Evolutionary conservation across 2,797 vertebrate genomes (phyloP), one percentile per base, ranked within the genome.

Genomic region (Zonotrichia albicollis): DNA sequence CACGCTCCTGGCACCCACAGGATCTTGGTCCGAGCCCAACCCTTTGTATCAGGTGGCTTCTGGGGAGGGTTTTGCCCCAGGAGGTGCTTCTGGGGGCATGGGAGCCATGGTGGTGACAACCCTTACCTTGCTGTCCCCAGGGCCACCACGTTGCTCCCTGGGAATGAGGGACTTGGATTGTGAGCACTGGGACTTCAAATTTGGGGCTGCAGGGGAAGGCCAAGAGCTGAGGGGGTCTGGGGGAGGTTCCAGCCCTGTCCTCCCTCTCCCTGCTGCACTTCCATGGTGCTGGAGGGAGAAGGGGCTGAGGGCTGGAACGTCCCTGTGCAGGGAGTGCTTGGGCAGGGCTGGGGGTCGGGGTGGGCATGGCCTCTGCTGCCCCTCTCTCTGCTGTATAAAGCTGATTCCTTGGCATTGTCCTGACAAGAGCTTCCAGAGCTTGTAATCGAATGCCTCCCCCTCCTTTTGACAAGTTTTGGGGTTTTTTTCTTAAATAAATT

Each of bases 401-500:
- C 93, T 91, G 79, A 87, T 87, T 79, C 87, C 78, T 87, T 89
- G 53, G 13, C 17, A 27, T 94, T 95, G 84, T 95, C 92, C 84
- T 6, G 95, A 96, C 96, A 46, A 94, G 84, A 97, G 97, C 97
- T 97, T 97, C 95, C 90, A 87, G 96, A 97, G 97, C 97, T 97
- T 97, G 91, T 97, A 95, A 96, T 46, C 84, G 22, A 94, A 94
- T 91, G 96, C 72, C 76, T 93, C 43, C 78, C 91, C 91, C 72
- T 36, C 84, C 72, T 81, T 95, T 92, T 45, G 43, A 93, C 66
- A 60, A 94, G 70, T 95, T 93, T 67, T 61, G 54, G 58, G 16
- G 0, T 10, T 57, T 9, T 29, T 8, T 42, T 17, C 92, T 85
- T 76, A 93, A 98, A 97, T 98, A 98, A 98, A 98, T 91, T 84